Conservation (phyloP, 2,113 vertebrate species). For the Pteropus alecto region DNA sequence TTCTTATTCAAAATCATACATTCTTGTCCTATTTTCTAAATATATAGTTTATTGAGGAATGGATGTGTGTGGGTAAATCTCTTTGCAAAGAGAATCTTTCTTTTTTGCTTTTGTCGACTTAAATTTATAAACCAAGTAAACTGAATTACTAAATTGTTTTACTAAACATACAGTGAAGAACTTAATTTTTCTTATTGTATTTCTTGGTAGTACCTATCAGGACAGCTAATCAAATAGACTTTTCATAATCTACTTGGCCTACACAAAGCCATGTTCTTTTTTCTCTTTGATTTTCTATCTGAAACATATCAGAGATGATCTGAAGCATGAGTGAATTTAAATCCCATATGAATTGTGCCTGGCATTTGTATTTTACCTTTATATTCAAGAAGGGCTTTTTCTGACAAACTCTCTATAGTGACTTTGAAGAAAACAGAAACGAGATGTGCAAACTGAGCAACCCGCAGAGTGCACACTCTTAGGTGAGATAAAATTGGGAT, state of each 20-base stretch:
- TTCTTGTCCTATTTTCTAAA: not conserved
- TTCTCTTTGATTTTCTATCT: not conserved
- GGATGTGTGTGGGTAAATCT: not conserved
- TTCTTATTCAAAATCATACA: not conserved
- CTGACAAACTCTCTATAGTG: not conserved
- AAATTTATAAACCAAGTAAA: not conserved
- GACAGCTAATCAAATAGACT: not conserved
- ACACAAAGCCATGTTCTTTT: not conserved
- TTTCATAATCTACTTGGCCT: not conserved
- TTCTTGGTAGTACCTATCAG: not conserved
- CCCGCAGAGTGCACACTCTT: not conserved
- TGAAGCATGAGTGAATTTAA: not conserved
- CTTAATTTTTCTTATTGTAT: not conserved
- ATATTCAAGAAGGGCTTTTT: not conserved
- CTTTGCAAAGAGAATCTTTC: not conserved
- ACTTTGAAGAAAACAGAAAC: not conserved
- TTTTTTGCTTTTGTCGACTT: not conserved
- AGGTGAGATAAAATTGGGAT: not conserved
- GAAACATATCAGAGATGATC: not conserved
- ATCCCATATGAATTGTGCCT: not conserved
- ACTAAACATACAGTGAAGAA: not conserved
- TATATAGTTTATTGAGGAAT: not conserved
- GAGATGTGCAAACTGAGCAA: not conserved
- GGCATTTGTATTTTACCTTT: not conserved
- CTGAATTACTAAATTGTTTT: not conserved